Evolutionary conservation across 2,888 invertebrate species (phyloP).

Genomic region (Drosophila merina): DNA sequence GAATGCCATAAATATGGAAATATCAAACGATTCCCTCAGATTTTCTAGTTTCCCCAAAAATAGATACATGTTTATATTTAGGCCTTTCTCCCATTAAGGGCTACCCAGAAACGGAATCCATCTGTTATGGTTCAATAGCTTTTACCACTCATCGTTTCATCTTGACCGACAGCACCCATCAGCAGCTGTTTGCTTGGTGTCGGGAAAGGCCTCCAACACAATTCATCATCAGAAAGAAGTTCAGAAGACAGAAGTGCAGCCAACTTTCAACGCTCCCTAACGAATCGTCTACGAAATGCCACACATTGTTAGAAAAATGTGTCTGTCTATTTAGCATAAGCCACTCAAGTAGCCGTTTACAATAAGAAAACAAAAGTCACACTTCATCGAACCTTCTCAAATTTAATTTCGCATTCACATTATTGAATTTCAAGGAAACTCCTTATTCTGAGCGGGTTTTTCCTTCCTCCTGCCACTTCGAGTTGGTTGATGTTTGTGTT

Average conservation of each 20-base stretch:
- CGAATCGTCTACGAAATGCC: constrained; percentile 53
- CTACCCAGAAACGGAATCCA: constrained; percentile 17
- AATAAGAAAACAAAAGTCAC: constrained; percentile 36
- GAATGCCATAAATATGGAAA: constrained; percentile 47
- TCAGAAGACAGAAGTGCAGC: constrained; percentile 29
- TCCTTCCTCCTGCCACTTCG: constrained; percentile 3
- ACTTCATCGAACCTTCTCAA: constrained; percentile 22
- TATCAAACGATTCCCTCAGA: constrained; percentile 44
- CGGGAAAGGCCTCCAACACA: constrained; percentile 40
- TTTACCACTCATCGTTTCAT: constrained; percentile 62
- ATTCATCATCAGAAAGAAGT: constrained; percentile 62
- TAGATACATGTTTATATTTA: constrained; percentile 61
- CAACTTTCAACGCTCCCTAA: constrained; percentile 68
- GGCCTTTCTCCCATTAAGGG: constrained; percentile 51
- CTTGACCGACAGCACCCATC: constrained; percentile 57
- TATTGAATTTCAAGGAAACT: constrained; percentile 20
- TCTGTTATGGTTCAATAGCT: constrained; percentile 71
- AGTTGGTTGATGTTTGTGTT: constrained; percentile 52
- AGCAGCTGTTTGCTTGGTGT: constrained; percentile 62
- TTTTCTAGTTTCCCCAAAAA: constrained; percentile 17
- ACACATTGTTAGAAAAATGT: constrained; percentile 69
- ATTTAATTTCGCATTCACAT: too few relatives aligned
- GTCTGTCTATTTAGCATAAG: constrained; percentile 72
- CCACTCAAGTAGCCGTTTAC: constrained; percentile 63
- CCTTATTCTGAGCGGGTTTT: constrained; percentile 28